Base-by-base conservation (phyloP, 2,888 invertebrate genomes). In the Caenorhabditis sinica region DNA sequence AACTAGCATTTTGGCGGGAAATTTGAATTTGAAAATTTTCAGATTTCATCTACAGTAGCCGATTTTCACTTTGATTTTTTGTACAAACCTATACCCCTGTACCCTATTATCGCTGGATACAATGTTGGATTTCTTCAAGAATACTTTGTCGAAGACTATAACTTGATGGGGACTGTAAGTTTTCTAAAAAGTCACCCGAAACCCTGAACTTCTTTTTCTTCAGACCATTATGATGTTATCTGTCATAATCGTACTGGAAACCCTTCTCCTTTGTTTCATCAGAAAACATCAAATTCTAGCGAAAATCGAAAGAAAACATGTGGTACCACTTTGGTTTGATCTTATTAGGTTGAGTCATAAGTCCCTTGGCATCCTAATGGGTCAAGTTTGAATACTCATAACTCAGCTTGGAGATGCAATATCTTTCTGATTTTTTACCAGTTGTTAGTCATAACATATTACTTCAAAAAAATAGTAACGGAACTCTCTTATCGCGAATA, bases 61-160 rank as follows among this genome's bases (percentile, higher is more conserved):
- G 68, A 68, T 20, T 11, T 68, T 68, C 68, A 68, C 20, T 2
- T 68, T 2, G 51, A 28, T n/a, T 11, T n/a, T 49, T 6, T 51
- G 9, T 25, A 30, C 20, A 49, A 68, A 33, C 51, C 51, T 9
- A 33, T 68, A 13, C 51, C 68, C 2, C 25, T 68, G 11, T 68
- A 13, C 33, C 68, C 68, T 5, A 51, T 68, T 20, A 13, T 51
- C 6, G 51, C 51, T 13, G 68, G 68, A 9, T 68, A 11, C 8
- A 8, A 11, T 11, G 13, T 49, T 6, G 68, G 68, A 13, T 13
- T 30, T 9, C 33, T 68, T 2, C 20, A 28, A 15, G 4, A n/a
- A n/a, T n/a, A n/a, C n/a, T 30, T 33, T 36, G 13, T 68, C 13
- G 33, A 68, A 9, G 20, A 65, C 4, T 4, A 6, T 0, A 20